phyloP scores from a whole-genome alignment of 1,140 invertebrate genomes.

The Solen grandis region DNA sequence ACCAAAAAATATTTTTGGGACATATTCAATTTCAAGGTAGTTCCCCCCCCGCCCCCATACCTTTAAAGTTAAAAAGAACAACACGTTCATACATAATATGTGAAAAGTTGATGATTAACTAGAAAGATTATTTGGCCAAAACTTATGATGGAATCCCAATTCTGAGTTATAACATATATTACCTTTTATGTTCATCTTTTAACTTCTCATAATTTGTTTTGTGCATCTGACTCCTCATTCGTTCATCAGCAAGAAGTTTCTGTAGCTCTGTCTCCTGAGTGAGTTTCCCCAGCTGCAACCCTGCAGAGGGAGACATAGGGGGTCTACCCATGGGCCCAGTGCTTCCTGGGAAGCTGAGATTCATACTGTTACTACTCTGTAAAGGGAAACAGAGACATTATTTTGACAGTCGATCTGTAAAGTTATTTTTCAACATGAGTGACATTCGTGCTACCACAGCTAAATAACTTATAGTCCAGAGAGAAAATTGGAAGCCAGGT shows the following conservation, averaged over 20 bases:
- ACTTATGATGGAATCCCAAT: too few relatives aligned
- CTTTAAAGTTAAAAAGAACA: too few relatives aligned
- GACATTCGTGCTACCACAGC: background rate
- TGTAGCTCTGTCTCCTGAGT: constrained; percentile 76
- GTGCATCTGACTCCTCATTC: constrained; percentile 77
- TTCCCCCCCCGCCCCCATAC: too few relatives aligned
- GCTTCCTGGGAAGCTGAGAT: constrained; percentile 50
- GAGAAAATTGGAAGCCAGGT: background rate
- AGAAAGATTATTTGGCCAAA: too few relatives aligned
- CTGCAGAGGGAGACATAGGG: constrained; percentile 52
- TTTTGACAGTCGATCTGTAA: too few relatives aligned
- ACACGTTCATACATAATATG: too few relatives aligned
- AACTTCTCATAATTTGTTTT: constrained; percentile 79
- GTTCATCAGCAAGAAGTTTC: constrained; percentile 78
- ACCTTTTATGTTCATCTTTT: constrained; percentile 79
- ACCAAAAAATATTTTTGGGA: too few relatives aligned
- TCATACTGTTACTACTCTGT: constrained; percentile 20
- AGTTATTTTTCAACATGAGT: too few relatives aligned
- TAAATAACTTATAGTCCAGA: background rate
- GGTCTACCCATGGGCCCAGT: constrained; percentile 18
- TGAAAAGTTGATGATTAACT: too few relatives aligned
- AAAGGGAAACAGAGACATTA: constrained; percentile 1
- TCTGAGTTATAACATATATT: too few relatives aligned
- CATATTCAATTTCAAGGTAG: too few relatives aligned
- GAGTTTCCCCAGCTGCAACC: constrained; percentile 58